Evolutionary conservation across 2,797 vertebrate species (phyloP), one percentile per base, ranked within the genome.

Genomic region (Eidolon dupreanum): DNA sequence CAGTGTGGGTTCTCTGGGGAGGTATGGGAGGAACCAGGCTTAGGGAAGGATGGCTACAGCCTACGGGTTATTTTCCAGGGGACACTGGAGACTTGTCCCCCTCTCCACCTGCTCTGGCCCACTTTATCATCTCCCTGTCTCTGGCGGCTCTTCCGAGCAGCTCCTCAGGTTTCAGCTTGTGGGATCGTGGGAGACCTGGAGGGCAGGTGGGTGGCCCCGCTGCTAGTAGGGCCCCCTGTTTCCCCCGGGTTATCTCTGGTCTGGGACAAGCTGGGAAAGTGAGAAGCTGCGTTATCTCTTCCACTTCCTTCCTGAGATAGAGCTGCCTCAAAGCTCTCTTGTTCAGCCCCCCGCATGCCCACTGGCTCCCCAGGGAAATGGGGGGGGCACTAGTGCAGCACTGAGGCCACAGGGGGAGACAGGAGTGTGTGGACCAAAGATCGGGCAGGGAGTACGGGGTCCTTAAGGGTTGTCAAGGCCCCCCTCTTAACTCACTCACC

Each of bases 261-360:
- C 63, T 88, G 95, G 98, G 96, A 85, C 96, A 97, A 90, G 93
- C 38, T 51, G 95, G 96, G 96, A 98, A 99, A 97, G 97, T 97
- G 98, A 99, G 98, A 99, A 98, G 97, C 97, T 71, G 88, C 3
- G 77, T 98, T 99, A 98, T 99, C 98, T 31, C 90, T 98, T 98
- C 97, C 95, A 95, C 96, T 99, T 98, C 98, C 98, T 89, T 73
- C 78, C 95, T 90, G 96, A 98, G 98, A 99, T 98, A 98, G 0
- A 66, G 90, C 73, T 41, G 81, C 86, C 97, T 98, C 98, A 98
- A 98, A 98, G 98, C 97, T 43, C 98, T 96, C 82, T 98, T 98
- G 98, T 99, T 99, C 95, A 61, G 59, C 16, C 38, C 81, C 36
- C 20, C 51, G 22, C 20, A 20, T 51, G 22, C 66, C 22, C 85